Evolutionary conservation across 2,888 invertebrate genomes (phyloP), one percentile per base, ranked within the genome.

Genomic region (Scaptomyza parva): DNA sequence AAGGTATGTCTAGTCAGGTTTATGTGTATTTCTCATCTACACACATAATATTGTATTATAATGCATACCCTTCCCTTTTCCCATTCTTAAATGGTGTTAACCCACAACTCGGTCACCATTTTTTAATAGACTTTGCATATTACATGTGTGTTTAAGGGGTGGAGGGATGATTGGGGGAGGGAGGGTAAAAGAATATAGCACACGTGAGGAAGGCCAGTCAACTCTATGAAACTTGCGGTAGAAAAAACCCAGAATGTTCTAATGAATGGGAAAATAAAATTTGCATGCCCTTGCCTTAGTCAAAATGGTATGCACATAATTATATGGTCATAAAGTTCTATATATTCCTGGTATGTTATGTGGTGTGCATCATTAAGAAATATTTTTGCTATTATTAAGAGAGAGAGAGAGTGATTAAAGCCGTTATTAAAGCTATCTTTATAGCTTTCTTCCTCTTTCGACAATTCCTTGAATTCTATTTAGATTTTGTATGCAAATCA

Each of bases 201-300:
- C 74, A 71, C 61, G 53, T 47, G 70, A 78, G 82, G 50, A 48
- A 72, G 85, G 85, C 63, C 76, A 84, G 78, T 82, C 78, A 82
- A 82, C 82, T 81, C 48, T 33, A 43, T 41, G 48, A 51, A 63
- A 79, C 69, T 79, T 83, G 37, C 18, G 48, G 63, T 57, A 30
- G 20, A 52, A 11, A 28, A 51, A 9, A 26, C 55, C 14, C 22
- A 48, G n/a, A 22, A 5, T 14, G 11, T 60, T 57, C 39, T 60
- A 75, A 70, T 75, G 72, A 68, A 62, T 53, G 30, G 37, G 17
- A 14, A 17, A 37, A 2, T n/a, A n/a, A 60, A 58, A 73, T 67
- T 65, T 70, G 44, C 47, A 65, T 70, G 83, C 20, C 68, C 70
- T 71, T 76, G 73, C 65, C n/a, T n/a, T n/a, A 41, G 40, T 44